These are phyloP conservation scores for Oceanodroma tethys DNA, from an alignment of 2,113 vertebrate species.

Conservation along the genomic window DNA sequence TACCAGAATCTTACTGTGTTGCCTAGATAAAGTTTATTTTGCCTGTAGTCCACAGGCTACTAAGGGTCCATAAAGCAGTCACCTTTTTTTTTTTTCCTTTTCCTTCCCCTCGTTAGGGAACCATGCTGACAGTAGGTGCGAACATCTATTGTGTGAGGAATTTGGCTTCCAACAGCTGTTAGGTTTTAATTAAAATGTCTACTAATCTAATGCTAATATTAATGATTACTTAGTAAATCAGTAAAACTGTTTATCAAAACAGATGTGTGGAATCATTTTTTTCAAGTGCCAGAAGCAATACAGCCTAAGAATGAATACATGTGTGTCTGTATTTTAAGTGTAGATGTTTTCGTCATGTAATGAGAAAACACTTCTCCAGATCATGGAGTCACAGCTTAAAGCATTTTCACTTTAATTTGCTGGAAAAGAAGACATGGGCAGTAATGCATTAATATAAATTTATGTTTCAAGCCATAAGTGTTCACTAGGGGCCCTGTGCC, in stretches of 20 bases:
- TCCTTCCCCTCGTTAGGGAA: not conserved
- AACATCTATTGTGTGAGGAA: not conserved
- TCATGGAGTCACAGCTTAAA: not conserved
- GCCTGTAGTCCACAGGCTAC: not conserved
- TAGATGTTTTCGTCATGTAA: not conserved
- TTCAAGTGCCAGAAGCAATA: not conserved
- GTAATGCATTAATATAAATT: not conserved
- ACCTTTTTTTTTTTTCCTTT: not conserved
- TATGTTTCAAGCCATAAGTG: not conserved
- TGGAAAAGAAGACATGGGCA: not conserved
- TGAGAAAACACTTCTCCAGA: not conserved
- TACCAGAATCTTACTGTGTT: not conserved
- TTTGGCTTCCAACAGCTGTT: not conserved
- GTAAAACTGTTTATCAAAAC: not conserved
- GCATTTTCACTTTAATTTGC: not conserved
- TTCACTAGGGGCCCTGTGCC: not conserved
- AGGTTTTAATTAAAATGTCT: not conserved
- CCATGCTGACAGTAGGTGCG: not conserved
- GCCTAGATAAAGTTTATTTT: constrained; percentile 12
- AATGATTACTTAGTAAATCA: not conserved
- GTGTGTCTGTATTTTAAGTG: not conserved
- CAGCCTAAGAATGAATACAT: not conserved
- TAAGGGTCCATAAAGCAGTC: not conserved
- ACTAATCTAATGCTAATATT: not conserved
- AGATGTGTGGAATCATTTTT: not conserved